Base-by-base conservation (phyloP, 2,888 invertebrate genomes). In the Meliscaeva auricollis region DNA sequence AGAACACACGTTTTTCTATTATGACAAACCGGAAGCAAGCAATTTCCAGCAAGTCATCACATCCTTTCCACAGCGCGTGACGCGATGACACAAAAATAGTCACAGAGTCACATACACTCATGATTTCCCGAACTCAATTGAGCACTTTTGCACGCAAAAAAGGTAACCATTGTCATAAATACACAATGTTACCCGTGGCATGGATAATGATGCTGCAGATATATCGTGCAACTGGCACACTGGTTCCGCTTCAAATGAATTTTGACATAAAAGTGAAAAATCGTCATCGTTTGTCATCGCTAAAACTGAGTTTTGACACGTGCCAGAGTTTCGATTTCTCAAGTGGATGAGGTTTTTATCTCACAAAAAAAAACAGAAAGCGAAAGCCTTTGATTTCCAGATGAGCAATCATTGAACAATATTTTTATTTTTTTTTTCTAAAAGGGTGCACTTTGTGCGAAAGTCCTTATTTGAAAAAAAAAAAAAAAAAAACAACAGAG, bases 231-330 rank as follows among this genome's bases (percentile, higher is more conserved):
- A 68, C 44, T 70, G 72, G 38, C 60, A 35, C 62, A 38, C 66
- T 69, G 81, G 81, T 85, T 85, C 85, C 85, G 85, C 85, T 81
- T 81, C 56, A 17, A 81, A 85, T 81, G 77, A 81, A 85, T 81
- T 85, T 81, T 81, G 85, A 85, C 81, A 81, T 52, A 81, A 81
- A 85, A 72, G 76, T 81, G 81, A 85, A 85, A 85, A 85, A 85
- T 85, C 73, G 81, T 81, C 85, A 75, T 85, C 85, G 85, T 85
- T 85, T 85, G 81, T 81, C 81, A 81, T 64, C 72, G 68, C 58
- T 62, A 69, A 77, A 38, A 81, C 73, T 41, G 85, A 81, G 50
- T 85, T 81, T 81, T 77, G 85, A 85, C 85, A 85, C 85, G 85
- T 85, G 85, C 81, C 85, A 17, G 76, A 38, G 81, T 66, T 66